Base-by-base conservation (phyloP, 2,888 invertebrate species). In the Xylophagus ater region DNA sequence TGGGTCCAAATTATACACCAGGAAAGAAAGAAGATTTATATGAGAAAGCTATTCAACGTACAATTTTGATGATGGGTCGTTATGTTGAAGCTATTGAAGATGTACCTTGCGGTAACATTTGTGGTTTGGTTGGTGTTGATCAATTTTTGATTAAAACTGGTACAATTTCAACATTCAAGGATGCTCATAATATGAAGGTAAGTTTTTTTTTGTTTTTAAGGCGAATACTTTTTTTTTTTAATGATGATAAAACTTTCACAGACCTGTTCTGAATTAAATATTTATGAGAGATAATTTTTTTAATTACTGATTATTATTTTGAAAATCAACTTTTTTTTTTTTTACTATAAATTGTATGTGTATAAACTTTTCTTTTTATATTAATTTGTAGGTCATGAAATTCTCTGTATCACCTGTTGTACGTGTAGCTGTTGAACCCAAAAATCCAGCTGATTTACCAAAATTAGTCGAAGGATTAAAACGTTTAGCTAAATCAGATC, bases 1-100 rank as follows among this genome's bases (percentile, higher is more conserved):
- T 98, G 92, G 98, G 98, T 51, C 97, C 98, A 55, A 97, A 99
- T 74, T 99, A 82, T 71, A 70, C 74, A 10, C 96, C 94, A 38
- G 98, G 98, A 60, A 97, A 97, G 75, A 99, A 96, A 65, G 97
- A 96, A 69, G 98, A 99, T 74, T 67, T 98, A 61, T 96, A 89
- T 59, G 94, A 97, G 69, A 99, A 98, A 72, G 88, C 90, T 53
- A 97, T 99, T 68, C 98, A 99, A 71, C 86, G 96, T 69, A 98
- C 98, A 45, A 94, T 99, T 64, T 77, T 98, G 58, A 99, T 99
- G 98, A 99, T 99, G 98, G 98, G 98, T 50, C 88, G 98, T 71
- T 96, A 96, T 60, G 89, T 89, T 44, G 98, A 99, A 70, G 93
- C 98, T 48, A 98, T 99, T 58, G 97, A 98, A 68, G 96, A 99